These are phyloP conservation scores for Falco cherrug DNA, from an alignment of 2,797 vertebrate species.

Conservation along the genomic window DNA sequence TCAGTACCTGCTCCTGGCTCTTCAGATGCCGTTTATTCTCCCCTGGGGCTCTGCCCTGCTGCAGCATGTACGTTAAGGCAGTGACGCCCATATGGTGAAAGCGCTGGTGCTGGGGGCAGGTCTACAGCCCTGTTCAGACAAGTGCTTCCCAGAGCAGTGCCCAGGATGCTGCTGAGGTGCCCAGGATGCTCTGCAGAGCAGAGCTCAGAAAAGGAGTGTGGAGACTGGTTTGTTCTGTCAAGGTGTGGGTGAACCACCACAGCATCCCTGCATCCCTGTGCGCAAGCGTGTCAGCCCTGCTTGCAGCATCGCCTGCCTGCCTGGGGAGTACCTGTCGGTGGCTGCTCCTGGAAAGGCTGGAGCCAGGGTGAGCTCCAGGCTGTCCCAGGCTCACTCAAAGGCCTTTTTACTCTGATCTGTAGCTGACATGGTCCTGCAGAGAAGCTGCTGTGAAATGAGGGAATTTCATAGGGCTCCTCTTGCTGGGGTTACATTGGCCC, in stretches of 20 bases:
- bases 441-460: background rate
- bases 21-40: background rate
- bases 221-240: background rate
- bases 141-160: background rate
- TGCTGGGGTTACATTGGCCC: background rate
- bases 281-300: background rate
- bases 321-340: background rate
- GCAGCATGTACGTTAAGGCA: background rate
- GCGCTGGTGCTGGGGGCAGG: no score
- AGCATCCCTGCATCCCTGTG: background rate
- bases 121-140: background rate
- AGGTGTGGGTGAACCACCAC: background rate
- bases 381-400: background rate
- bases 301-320: accelerated
- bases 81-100: background rate
- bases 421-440: background rate
- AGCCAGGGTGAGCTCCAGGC: background rate
- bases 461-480: background rate
- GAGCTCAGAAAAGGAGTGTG: background rate
- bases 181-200: background rate
- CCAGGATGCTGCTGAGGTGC: background rate
- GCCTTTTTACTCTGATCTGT: background rate
- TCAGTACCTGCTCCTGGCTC: background rate
- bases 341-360: background rate
- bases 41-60: background rate